Evolutionary conservation across 2,797 vertebrate species (phyloP).

Genomic region (Silurus aristotelis): DNA sequence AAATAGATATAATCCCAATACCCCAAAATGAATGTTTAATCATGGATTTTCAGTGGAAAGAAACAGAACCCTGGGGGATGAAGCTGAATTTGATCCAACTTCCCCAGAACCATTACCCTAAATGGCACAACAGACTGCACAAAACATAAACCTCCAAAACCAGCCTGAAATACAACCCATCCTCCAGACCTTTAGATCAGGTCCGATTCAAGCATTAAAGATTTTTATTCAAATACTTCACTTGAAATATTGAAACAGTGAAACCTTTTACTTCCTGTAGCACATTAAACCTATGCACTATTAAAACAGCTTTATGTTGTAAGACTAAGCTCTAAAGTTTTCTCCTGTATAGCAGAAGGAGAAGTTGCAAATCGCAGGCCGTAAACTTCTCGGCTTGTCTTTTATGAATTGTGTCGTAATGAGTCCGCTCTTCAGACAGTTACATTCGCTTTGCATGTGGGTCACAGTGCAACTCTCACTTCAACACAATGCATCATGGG

Average conservation of each 20-base stretch:
- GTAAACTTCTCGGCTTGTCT: conserved; percentile 69
- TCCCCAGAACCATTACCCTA: not conserved
- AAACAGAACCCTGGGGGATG: not conserved
- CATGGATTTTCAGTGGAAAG: not conserved
- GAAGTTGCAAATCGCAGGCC: not conserved
- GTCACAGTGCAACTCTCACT: conserved; percentile 62
- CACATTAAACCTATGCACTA: not conserved
- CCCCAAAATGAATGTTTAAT: not conserved
- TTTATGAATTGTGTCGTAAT: conserved; percentile 65
- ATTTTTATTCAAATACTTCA: too few species aligned
- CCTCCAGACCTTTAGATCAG: not conserved
- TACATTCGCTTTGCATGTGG: conserved; percentile 67
- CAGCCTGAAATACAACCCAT: not conserved
- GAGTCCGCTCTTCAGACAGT: conserved; percentile 66
- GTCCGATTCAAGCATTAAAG: not conserved
- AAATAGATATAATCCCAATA: too few species aligned
- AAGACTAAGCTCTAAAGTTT: not conserved
- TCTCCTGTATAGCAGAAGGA: not conserved
- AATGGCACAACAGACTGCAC: not conserved
- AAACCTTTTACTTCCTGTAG: not conserved
- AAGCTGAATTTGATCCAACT: not conserved
- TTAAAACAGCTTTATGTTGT: not conserved
- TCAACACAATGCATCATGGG: conserved; percentile 52
- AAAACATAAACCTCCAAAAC: not conserved
- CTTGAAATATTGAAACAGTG: not conserved